phyloP scores from a whole-genome alignment of 2,888 invertebrate species.

The Calameuta pallipes region DNA sequence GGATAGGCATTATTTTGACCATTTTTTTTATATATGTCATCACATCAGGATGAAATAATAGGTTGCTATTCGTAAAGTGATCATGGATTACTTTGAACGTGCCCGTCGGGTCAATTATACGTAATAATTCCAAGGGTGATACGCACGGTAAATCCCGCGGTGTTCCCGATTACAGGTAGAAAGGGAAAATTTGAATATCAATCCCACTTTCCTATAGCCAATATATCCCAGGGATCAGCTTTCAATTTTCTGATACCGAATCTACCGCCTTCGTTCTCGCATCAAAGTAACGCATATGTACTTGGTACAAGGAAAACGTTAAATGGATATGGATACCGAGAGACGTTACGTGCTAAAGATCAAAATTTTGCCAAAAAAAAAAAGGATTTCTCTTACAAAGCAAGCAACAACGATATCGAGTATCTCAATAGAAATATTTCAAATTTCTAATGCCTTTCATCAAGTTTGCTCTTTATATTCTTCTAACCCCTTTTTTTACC shows the following conservation, averaged over 20 bases:
- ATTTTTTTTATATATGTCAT: background rate
- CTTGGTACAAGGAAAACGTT: background rate
- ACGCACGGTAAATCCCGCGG: background rate
- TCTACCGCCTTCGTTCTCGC: background rate
- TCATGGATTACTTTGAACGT: background rate
- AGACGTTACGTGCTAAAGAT: background rate
- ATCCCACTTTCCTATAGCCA: background rate
- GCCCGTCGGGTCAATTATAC: background rate
- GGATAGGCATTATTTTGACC: background rate
- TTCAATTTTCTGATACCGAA: conserved; percentile 20
- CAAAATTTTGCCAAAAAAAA: background rate
- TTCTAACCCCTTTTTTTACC: background rate
- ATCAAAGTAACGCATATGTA: background rate
- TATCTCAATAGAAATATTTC: background rate
- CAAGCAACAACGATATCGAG: background rate
- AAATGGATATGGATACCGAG: background rate
- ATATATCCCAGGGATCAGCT: conserved; percentile 18
- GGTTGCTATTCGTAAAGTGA: background rate
- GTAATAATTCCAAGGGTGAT: background rate
- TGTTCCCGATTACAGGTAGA: background rate
- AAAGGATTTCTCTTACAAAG: background rate
- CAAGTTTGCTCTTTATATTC: background rate
- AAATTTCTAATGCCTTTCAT: background rate
- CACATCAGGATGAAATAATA: background rate
- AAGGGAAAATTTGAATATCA: conserved; percentile 13